Percentiles rank a stretch among this genome's conserved stretches.
Evolutionary conservation across 2,888 invertebrate species (phyloP).

Genomic region (Aleiodes alternator): DNA sequence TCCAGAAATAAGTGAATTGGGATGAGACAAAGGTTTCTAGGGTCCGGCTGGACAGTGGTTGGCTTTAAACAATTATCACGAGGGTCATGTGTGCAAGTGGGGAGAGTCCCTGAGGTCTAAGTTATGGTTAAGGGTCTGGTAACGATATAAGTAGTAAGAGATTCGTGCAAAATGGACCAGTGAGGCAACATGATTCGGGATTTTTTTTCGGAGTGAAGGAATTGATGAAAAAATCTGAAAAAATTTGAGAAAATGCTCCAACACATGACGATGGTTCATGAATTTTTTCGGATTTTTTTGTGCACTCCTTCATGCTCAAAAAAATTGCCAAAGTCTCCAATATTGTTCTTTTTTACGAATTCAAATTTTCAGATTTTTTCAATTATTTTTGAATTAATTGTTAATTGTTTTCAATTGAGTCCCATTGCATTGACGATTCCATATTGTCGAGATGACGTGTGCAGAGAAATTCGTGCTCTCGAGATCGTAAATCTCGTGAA

Average conservation of each 20-base stretch:
- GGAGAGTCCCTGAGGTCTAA: conserved; percentile 51
- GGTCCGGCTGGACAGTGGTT: conserved; percentile 67
- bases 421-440: not conserved
- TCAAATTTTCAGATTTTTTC: conserved; percentile 29
- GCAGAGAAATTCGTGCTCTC: conserved; percentile 11
- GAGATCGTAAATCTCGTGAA: conserved; percentile 69
- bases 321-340: no score
- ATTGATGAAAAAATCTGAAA: no score
- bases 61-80: conserved; percentile 75
- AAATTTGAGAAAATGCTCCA: no score
- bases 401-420: conserved; percentile 40
- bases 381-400: conserved; percentile 24
- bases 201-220: no score
- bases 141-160: conserved; percentile 68
- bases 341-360: conserved; percentile 63
- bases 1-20: conserved; percentile 62
- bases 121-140: conserved; percentile 35
- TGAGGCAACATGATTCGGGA: no score
- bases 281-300: no score
- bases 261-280: no score
- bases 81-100: conserved; percentile 63
- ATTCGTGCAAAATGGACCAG: no score
- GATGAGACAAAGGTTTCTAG: conserved; percentile 60
- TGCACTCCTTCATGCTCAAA: no score
- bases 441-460: not conserved